These are phyloP conservation scores for Scelioninae gen. 1 DNA, from an alignment of 2,888 invertebrate species.

Conservation along the genomic window DNA sequence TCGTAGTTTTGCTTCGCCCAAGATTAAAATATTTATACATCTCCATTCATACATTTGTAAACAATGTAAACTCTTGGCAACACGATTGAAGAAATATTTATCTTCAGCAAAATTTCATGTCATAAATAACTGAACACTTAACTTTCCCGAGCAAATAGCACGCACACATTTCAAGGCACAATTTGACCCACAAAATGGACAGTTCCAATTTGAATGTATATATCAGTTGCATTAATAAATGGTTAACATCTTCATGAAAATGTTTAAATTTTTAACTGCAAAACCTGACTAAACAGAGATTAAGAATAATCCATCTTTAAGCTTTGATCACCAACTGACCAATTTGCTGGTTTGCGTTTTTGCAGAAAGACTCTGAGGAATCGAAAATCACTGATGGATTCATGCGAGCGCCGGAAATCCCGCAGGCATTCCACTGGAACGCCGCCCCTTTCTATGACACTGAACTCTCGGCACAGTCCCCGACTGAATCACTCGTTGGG, in stretches of 20 bases:
- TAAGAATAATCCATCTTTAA: constrained; percentile 34
- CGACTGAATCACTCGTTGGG: constrained; percentile 81
- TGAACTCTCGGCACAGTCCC: constrained; percentile 81
- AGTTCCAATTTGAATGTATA: not conserved
- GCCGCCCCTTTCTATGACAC: constrained; percentile 85
- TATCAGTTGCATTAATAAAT: not conserved
- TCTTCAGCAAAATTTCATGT: constrained; percentile 19
- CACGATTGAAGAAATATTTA: constrained; percentile 39
- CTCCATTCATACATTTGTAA: constrained; percentile 42
- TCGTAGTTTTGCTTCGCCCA: constrained; percentile 23
- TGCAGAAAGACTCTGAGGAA: constrained; percentile 89
- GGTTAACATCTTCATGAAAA: not conserved
- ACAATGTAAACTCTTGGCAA: constrained; percentile 34
- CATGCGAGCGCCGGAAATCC: constrained; percentile 91
- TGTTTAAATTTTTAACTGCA: not conserved
- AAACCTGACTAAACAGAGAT: constrained; percentile 4
- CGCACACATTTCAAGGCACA: not conserved
- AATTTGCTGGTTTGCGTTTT: constrained; percentile 32
- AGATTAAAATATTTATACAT: constrained; percentile 33
- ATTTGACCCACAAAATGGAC: not conserved
- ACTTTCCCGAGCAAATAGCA: constrained; percentile 4
- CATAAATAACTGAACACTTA: constrained; percentile 5
- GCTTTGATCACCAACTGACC: constrained; percentile 30
- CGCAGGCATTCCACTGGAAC: constrained; percentile 90
- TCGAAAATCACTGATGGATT: constrained; percentile 87